Conservation (phyloP, 2,113 vertebrate genomes). For the Crotophaga sulcirostris region DNA sequence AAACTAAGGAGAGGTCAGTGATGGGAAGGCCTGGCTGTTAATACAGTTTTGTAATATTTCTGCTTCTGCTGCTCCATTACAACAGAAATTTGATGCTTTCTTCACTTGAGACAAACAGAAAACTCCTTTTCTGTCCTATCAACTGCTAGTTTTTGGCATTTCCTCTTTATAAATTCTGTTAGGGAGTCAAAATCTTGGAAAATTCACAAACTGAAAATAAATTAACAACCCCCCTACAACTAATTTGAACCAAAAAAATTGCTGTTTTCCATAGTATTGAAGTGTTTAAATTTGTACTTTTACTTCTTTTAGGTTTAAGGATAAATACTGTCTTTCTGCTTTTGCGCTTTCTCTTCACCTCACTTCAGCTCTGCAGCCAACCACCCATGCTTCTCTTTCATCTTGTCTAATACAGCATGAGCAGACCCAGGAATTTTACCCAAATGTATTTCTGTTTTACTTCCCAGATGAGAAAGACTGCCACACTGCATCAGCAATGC, state of each 20-base stretch:
- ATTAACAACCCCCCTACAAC: too few relatives aligned
- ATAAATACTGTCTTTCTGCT: background rate
- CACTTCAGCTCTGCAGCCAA: background rate
- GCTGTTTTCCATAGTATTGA: background rate
- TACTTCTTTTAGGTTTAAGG: background rate
- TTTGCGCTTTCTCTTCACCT: background rate
- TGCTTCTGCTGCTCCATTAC: background rate
- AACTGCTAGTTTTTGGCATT: background rate
- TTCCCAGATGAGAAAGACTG: background rate
- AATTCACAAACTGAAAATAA: background rate
- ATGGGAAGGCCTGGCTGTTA: background rate
- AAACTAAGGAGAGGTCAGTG: background rate
- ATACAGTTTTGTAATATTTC: background rate
- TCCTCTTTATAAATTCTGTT: background rate
- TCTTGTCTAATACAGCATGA: background rate
- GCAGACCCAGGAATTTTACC: background rate
- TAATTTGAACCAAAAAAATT: background rate
- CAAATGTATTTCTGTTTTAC: background rate
- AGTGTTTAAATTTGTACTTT: background rate
- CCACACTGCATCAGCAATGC: fast-evolving
- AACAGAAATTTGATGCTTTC: background rate
- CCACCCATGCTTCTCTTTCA: background rate
- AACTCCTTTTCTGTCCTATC: background rate
- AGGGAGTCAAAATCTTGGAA: background rate
- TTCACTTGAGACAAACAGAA: background rate